Evolutionary conservation across 64 coral and sea anemone genomes (phyloP).

Genomic region (Montipora sp.): DNA sequence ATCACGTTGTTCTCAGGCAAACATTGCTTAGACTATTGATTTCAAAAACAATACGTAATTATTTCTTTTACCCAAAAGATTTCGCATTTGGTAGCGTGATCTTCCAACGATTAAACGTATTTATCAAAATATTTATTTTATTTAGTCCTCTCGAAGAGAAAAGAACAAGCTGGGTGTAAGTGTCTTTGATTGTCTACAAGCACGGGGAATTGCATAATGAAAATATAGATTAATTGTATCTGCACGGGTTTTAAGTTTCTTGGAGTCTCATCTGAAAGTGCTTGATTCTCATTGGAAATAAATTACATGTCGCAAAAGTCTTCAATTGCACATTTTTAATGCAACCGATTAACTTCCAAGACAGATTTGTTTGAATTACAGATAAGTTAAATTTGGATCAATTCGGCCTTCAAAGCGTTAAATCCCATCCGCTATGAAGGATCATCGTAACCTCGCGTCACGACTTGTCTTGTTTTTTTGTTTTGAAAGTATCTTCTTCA

Average conservation of each 20-base stretch:
- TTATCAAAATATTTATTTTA: conserved; percentile 14
- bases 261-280: background rate
- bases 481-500: background rate
- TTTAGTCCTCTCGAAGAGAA: background rate
- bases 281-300: too few species aligned
- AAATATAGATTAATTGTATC: background rate
- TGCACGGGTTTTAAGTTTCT: background rate
- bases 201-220: background rate
- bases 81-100: background rate
- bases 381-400: background rate
- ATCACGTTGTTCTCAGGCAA: background rate
- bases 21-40: background rate
- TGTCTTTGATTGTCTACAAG: background rate
- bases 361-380: background rate
- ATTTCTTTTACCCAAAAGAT: background rate
- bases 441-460: background rate
- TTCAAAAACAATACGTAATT: background rate
- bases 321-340: too few species aligned
- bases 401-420: background rate
- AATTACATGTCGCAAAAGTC: too few species aligned
- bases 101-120: background rate
- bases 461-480: background rate
- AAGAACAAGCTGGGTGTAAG: background rate
- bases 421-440: background rate
- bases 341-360: too few species aligned